Conservation (phyloP, 1,140 invertebrate species). For the Drosophila dunni region DNA sequence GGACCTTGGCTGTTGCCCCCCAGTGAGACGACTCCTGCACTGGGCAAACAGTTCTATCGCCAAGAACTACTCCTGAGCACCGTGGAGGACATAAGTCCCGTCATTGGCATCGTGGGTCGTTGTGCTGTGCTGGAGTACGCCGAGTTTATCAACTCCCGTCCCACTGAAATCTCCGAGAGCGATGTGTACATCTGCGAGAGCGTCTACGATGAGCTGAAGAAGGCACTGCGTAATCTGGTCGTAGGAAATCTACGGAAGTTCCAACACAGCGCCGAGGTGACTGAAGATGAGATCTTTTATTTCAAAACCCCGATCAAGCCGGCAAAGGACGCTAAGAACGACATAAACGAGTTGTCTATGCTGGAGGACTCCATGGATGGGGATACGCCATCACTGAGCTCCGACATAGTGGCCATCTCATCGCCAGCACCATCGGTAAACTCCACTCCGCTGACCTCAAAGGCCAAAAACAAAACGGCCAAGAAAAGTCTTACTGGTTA, state of each 20-base stretch:
- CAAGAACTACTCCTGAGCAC: constrained; percentile 97
- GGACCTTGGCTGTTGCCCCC: constrained; percentile 97
- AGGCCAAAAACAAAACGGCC: constrained; percentile 66
- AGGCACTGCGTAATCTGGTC: constrained; percentile 90
- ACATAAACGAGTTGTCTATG: constrained; percentile 86
- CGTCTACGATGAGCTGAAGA: constrained; percentile 95
- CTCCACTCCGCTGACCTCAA: constrained; percentile 86
- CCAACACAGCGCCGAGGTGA: constrained; percentile 92
- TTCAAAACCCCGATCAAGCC: constrained; percentile 92
- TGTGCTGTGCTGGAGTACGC: constrained; percentile 96
- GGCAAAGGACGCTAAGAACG: constrained; percentile 84
- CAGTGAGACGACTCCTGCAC: constrained; percentile 90
- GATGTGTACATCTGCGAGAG: constrained; percentile 98
- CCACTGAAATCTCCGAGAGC: constrained; percentile 96
- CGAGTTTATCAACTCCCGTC: constrained; percentile 96
- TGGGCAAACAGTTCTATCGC: constrained; percentile 90
- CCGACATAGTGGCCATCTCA: constrained; percentile 86
- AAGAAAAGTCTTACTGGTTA: constrained; percentile 98
- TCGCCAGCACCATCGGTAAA: constrained; percentile 85
- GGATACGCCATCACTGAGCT: constrained; percentile 90
- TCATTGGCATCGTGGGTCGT: constrained; percentile 95
- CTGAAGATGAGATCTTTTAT: constrained; percentile 96
- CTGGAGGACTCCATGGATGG: constrained; percentile 90
- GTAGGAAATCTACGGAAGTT: constrained; percentile 93
- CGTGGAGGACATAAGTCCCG: constrained; percentile 95